Percentiles rank a stretch among this genome's conserved stretches.
Evolutionary conservation across 64 coral and sea anemone genomes (phyloP).

Genomic region (Montipora capricornis): DNA sequence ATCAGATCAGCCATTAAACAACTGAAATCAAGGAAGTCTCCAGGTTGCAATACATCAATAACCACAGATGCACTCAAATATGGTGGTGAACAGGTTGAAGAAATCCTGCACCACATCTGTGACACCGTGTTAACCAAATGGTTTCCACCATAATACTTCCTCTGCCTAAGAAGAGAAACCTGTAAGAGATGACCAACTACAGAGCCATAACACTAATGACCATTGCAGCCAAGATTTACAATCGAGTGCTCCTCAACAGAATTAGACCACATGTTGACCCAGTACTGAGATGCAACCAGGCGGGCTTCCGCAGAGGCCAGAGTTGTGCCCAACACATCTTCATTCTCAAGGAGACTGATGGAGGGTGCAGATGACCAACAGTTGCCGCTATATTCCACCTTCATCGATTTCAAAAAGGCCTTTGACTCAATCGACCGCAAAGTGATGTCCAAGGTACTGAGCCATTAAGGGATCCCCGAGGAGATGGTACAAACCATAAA

Average conservation of each 20-base stretch:
- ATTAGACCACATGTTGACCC: not conserved
- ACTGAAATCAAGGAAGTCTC: not conserved
- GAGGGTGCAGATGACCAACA: no score
- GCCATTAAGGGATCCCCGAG: no score
- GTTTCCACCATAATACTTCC: conserved; percentile 16
- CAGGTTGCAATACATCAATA: not conserved
- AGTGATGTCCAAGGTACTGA: no score
- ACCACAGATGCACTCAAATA: not conserved
- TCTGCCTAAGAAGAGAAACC: conserved; percentile 45
- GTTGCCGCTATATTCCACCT: no score
- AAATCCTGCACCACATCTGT: no score
- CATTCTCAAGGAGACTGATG: no score
- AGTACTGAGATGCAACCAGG: not conserved
- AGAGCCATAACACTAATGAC: not conserved
- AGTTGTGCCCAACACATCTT: not conserved
- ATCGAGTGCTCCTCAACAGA: not conserved
- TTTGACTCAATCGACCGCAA: no score
- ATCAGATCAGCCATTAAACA: conserved; percentile 5
- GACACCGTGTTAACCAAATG: no score
- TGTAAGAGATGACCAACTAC: not conserved
- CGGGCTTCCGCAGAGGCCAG: not conserved
- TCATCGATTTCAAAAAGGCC: no score
- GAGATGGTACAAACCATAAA: no score
- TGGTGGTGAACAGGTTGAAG: not conserved
- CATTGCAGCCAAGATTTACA: not conserved